Base-by-base conservation (phyloP, 2,797 vertebrate genomes). In the Chaenodraco wilsoni region DNA sequence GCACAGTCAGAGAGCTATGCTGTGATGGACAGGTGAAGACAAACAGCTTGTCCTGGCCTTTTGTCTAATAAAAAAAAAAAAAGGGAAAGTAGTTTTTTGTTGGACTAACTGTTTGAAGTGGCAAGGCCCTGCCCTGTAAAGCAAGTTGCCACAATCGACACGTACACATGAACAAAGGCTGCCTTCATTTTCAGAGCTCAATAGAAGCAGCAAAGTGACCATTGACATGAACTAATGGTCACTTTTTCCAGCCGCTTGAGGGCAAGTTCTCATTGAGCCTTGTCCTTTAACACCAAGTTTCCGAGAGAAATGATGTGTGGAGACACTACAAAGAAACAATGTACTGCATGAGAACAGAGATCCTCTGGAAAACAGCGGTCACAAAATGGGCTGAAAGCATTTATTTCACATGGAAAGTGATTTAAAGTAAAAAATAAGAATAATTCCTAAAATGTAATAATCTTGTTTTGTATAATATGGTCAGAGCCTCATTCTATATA, bases 171-270 rank as follows among this genome's bases (percentile, higher is more conserved):
- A 76, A 78, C 65, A 78, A 74, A 59, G 63, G 59, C 6, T 0
- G 1, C 17, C 13, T 59, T 76, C 17, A 56, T 81, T 2, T 45
- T 65, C 17, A 41, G 13, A 33, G 19, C 60, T 55, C 33, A 74
- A 31, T 4, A 56, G 55, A 68, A 50, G 33, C 52, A 23, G 13
- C 48, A 44, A 68, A 61, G 9, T 62, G 46, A 61, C 10, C 17
- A 44, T 40, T 41, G 21, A 69, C 33, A 21, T 70, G 16, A 52
- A 27, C n/a, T 2, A 2, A 54, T 33, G 16, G 14, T 69, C 43
- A 59, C 12, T 69, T 73, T 70, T 71, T 79, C 65, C 61, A 76
- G 54, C 41, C 11, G n/a, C 9, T 60, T 62, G 37, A 11, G 40
- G 12, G 44, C 46, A 46, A 19, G 15, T 40, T 27, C 10, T 63